phyloP scores from a whole-genome alignment of 2,888 invertebrate species.

The Diloba caeruleocephala region DNA sequence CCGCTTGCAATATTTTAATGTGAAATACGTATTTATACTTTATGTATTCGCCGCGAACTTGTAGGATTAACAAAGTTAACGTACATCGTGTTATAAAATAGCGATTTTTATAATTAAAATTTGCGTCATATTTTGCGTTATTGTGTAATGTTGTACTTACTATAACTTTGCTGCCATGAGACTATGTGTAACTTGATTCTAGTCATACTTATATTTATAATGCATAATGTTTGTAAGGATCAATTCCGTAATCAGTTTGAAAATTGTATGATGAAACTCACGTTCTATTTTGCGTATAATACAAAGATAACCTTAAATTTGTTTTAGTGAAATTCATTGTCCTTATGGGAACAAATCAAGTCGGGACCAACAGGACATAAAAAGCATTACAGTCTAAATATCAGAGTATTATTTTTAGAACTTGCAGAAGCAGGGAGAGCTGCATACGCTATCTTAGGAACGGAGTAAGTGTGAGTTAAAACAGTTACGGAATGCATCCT shows the following conservation, averaged over 20 bases:
- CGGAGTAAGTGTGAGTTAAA: constrained; percentile 34
- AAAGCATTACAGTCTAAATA: constrained; percentile 47
- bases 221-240: constrained; percentile 54
- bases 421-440: constrained; percentile 11
- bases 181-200: constrained; percentile 66
- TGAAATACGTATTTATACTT: constrained; percentile 54
- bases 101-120: constrained; percentile 39
- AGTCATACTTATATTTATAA: constrained; percentile 70
- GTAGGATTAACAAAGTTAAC: constrained; percentile 65
- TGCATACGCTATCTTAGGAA: constrained; percentile 26
- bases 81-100: constrained; percentile 41
- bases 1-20: constrained; percentile 63
- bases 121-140: constrained; percentile 40
- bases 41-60: constrained; percentile 49
- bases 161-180: constrained; percentile 62
- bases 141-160: constrained; percentile 45
- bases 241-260: constrained; percentile 58
- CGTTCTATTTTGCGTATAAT: constrained; percentile 16
- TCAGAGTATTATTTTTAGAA: constrained; percentile 50
- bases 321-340: constrained; percentile 33
- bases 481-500: constrained; percentile 64
- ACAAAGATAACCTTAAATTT: constrained; percentile 17
- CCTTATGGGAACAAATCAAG: constrained; percentile 36
- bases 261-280: constrained; percentile 22
- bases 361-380: constrained; percentile 58